phyloP scores from a whole-genome alignment of 2,797 vertebrate genomes.

The Chromobotia macracanthus region DNA sequence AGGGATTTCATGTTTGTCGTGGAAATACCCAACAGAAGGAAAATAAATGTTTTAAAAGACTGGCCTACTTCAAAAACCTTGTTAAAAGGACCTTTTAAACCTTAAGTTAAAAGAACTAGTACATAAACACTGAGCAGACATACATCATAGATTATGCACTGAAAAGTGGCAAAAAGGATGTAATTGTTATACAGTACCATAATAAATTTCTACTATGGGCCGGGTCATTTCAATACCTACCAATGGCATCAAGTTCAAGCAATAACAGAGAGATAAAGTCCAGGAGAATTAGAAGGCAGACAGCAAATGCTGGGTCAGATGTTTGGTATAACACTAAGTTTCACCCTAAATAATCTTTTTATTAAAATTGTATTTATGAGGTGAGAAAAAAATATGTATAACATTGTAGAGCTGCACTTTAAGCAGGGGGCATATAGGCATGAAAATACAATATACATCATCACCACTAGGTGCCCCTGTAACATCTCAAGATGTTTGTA shows the following conservation, averaged over 20 bases:
- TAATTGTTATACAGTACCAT: too few relatives aligned
- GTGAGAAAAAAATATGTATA: not conserved
- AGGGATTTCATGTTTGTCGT: slow-evolving; percentile 1
- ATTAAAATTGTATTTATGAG: not conserved
- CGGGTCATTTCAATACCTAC: not conserved
- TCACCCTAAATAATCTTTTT: not conserved
- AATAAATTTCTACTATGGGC: too few relatives aligned
- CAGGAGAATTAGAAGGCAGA: not conserved
- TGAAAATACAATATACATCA: slow-evolving; percentile 1
- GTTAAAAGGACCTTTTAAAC: not conserved
- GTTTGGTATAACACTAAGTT: not conserved
- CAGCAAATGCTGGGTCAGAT: not conserved
- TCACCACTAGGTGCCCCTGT: slow-evolving; percentile 62
- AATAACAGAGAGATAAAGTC: not conserved
- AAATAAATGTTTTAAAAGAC: not conserved
- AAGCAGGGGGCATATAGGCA: not conserved
- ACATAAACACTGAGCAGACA: not conserved
- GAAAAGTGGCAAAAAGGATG: not conserved
- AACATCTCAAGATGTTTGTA: slow-evolving; percentile 46
- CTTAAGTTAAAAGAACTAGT: not conserved
- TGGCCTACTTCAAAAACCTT: not conserved
- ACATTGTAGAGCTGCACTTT: not conserved
- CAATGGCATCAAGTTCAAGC: not conserved
- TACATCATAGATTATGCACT: not conserved
- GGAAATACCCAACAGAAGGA: slow-evolving; percentile 9